phyloP scores from a whole-genome alignment of 2,888 invertebrate species.

The Cyrtodaria siliqua region DNA sequence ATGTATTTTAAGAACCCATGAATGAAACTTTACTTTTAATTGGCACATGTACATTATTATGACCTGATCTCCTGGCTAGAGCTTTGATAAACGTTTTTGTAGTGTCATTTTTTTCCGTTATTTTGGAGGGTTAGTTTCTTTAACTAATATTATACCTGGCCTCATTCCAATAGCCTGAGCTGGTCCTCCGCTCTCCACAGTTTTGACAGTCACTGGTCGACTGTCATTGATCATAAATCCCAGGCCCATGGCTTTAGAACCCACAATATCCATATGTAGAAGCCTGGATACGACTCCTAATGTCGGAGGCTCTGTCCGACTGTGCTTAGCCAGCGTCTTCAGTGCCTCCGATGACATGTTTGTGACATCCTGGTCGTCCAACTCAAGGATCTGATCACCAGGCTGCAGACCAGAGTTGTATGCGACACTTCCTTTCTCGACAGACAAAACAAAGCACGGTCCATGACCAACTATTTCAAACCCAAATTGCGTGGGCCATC shows the following conservation, averaged over 20 bases:
- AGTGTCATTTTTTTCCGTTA: too few species aligned
- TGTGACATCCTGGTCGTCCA: slow-evolving; percentile 83
- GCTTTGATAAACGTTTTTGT: too few species aligned
- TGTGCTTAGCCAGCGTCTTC: slow-evolving; percentile 76
- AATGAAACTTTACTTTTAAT: too few species aligned
- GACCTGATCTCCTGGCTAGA: too few species aligned
- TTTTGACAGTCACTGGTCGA: slow-evolving; percentile 77
- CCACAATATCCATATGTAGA: slow-evolving; percentile 76
- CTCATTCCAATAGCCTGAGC: slow-evolving; percentile 81
- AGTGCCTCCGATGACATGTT: slow-evolving; percentile 80
- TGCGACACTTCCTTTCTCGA: slow-evolving; percentile 81
- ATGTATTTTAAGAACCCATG: too few species aligned
- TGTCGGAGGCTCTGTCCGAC: slow-evolving; percentile 77
- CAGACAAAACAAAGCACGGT: slow-evolving; percentile 82
- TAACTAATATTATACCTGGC: slow-evolving; percentile 81
- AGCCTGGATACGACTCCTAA: slow-evolving; percentile 83
- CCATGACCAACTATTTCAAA: slow-evolving; percentile 84
- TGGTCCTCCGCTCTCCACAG: slow-evolving; percentile 81
- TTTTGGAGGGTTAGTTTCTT: too few species aligned
- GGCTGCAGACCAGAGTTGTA: slow-evolving; percentile 80
- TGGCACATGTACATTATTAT: too few species aligned
- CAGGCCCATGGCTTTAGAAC: slow-evolving; percentile 72
- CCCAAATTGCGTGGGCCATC: slow-evolving; percentile 84
- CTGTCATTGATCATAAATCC: slow-evolving; percentile 80
- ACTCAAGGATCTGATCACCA: slow-evolving; percentile 84